These are phyloP conservation scores for Rhynchonycteris naso DNA, from an alignment of 2,797 vertebrate genomes.

Conservation along the genomic window DNA sequence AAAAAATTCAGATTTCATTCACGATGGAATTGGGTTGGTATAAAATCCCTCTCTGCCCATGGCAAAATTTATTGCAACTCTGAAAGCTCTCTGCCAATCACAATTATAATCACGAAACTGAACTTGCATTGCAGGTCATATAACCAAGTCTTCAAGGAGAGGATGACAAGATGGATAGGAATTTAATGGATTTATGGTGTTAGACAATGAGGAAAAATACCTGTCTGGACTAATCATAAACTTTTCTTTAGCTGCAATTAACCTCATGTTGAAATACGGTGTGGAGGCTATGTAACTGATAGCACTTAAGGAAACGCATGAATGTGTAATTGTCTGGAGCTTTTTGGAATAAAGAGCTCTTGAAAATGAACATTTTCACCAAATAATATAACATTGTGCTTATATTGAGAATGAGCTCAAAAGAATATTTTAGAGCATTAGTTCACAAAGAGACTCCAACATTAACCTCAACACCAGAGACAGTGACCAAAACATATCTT, in stretches of 20 bases:
- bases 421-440: slow-evolving; percentile 27
- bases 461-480: background rate
- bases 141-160: slow-evolving; percentile 80
- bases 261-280: slow-evolving; percentile 68
- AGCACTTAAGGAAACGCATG: slow-evolving; percentile 39
- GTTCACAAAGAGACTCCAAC: background rate
- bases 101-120: slow-evolving; percentile 70
- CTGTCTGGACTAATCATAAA: slow-evolving; percentile 79
- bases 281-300: background rate
- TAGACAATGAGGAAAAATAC: slow-evolving; percentile 79
- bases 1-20: slow-evolving; percentile 71
- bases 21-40: slow-evolving; percentile 55
- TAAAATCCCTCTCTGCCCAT: slow-evolving; percentile 54
- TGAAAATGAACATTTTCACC: slow-evolving; percentile 56
- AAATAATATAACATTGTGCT: slow-evolving; percentile 53
- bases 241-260: slow-evolving; percentile 78
- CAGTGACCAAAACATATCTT: background rate
- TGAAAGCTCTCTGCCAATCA: slow-evolving; percentile 80
- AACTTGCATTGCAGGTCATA: slow-evolving; percentile 72
- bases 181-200: slow-evolving; percentile 82
- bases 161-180: slow-evolving; percentile 77
- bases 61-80: slow-evolving; percentile 79
- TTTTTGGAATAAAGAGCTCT: background rate
- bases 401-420: slow-evolving; percentile 38
- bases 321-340: slow-evolving; percentile 57